Evolutionary conservation across 2,113 vertebrate species (phyloP).

Genomic region (Anolis sagrei): DNA sequence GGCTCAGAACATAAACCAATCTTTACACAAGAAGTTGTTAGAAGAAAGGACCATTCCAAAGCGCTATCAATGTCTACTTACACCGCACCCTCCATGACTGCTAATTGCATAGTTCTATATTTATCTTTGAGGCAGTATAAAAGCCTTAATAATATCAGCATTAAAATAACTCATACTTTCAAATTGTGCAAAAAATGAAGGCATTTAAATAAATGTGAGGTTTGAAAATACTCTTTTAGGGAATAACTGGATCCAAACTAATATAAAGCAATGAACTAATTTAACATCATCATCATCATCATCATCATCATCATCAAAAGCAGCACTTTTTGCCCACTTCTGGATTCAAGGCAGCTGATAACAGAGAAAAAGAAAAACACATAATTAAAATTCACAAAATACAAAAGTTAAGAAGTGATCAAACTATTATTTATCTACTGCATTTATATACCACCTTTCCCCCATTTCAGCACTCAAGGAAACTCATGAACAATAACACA

Average conservation of each 20-base stretch:
- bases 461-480: too few relatives aligned
- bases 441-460: too few relatives aligned
- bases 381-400: too few relatives aligned
- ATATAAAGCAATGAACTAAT: not conserved
- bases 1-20: conserved; percentile 33
- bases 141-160: not conserved
- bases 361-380: too few relatives aligned
- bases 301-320: too few relatives aligned
- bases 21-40: conserved; percentile 38
- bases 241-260: not conserved
- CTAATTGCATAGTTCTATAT: not conserved
- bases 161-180: conserved; percentile 4
- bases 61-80: not conserved
- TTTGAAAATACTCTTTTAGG: not conserved
- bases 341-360: too few relatives aligned
- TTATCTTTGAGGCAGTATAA: not conserved
- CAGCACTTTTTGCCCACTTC: too few relatives aligned
- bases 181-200: fast-evolving
- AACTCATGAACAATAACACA: too few relatives aligned
- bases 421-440: too few relatives aligned
- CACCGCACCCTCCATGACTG: not conserved
- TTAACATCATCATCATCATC: fast-evolving
- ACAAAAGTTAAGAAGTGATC: too few relatives aligned
- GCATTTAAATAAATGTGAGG: conserved; percentile 12
- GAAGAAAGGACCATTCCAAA: conserved; percentile 1